These are phyloP conservation scores for Kuschelorhynchus macadamiae DNA, from an alignment of 2,888 invertebrate genomes.

Conservation along the genomic window DNA sequence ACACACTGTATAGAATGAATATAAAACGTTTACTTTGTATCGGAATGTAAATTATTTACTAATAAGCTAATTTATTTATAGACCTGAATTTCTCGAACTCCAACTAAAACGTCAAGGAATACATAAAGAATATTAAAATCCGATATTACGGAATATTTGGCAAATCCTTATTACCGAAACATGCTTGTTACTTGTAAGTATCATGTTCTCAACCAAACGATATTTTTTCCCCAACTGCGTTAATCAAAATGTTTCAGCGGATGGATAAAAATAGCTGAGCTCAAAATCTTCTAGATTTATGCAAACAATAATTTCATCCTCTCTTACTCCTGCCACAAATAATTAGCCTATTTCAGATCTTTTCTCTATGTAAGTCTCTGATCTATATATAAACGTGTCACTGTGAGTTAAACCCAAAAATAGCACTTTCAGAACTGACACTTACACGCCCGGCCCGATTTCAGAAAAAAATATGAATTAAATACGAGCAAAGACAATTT, in stretches of 20 bases:
- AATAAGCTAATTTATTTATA: conserved; percentile 11
- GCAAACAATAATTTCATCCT: conserved; percentile 16
- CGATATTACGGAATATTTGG: conserved; percentile 4
- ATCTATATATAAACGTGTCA: conserved; percentile 38
- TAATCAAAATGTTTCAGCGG: no score
- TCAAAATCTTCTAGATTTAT: conserved; percentile 8
- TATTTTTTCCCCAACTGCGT: conserved; percentile 1
- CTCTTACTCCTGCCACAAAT: conserved; percentile 22
- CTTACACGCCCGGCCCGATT: conserved; percentile 29
- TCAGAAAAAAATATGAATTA: conserved; percentile 11
- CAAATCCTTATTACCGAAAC: conserved; percentile 7
- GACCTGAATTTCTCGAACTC: conserved; percentile 6
- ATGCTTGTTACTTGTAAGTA: not conserved
- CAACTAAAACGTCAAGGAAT: conserved; percentile 1
- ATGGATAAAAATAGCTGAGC: not conserved
- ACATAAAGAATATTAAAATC: conserved; percentile 4
- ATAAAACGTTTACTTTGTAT: conserved; percentile 6
- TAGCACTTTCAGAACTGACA: conserved; percentile 39
- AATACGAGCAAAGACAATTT: conserved; percentile 17
- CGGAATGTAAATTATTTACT: conserved; percentile 18
- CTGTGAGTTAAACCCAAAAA: conserved; percentile 45
- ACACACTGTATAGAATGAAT: no score
- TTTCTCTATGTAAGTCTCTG: conserved; percentile 15
- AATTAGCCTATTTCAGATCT: conserved; percentile 22
- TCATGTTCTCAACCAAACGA: conserved; percentile 1